These are phyloP conservation scores for Alces alces DNA, from an alignment of 2,113 vertebrate genomes.

Conservation along the genomic window DNA sequence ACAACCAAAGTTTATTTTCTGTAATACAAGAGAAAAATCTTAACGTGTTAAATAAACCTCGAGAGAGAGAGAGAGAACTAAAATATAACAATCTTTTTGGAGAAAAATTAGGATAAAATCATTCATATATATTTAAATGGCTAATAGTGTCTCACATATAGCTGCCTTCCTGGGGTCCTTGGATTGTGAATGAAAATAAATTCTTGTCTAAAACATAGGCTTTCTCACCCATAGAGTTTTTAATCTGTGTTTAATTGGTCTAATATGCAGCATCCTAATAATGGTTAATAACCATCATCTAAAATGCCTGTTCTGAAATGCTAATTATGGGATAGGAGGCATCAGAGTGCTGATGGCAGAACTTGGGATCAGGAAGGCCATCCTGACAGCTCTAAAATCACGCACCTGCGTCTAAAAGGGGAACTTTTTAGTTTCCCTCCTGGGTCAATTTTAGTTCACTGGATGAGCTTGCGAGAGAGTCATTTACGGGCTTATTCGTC, in stretches of 20 bases:
- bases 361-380: background rate
- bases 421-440: background rate
- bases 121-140: background rate
- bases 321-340: background rate
- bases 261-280: background rate
- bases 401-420: background rate
- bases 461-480: background rate
- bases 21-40: background rate
- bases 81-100: background rate
- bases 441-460: background rate
- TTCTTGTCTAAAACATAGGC: background rate
- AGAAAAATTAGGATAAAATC: background rate
- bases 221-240: background rate
- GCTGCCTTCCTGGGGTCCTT: background rate
- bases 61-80: background rate
- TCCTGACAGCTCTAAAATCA: background rate
- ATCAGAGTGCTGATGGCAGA: background rate
- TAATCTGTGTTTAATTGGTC: background rate
- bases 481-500: background rate
- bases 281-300: background rate
- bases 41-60: background rate
- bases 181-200: background rate
- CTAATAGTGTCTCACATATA: background rate
- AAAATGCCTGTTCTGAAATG: background rate
- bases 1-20: background rate